Base-by-base conservation (phyloP, 2,888 invertebrate species). In the Scrobipalpa atriplicella region DNA sequence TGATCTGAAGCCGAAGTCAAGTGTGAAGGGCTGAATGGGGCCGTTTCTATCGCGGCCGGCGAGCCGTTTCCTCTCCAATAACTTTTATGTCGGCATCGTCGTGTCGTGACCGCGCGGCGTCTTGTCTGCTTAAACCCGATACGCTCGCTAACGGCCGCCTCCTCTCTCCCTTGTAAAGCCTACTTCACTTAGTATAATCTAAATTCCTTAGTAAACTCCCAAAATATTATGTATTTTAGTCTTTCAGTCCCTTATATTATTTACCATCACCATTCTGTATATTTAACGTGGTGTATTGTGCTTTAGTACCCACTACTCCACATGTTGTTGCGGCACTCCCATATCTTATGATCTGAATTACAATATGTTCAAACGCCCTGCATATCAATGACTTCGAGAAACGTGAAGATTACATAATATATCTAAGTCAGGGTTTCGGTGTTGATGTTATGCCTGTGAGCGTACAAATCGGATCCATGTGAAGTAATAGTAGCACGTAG, bases 11-110 rank as follows among this genome's bases (percentile, higher is more conserved):
- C 66, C 71, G 69, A 74, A 77, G 72, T 77, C 75, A 72, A 77
- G 77, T 75, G 77, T 74, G 72, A 78, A 73, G 72, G 72, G 68
- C 68, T 72, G 73, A 70, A 74, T 70, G 72, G 70, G 69, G 69
- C 60, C 72, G 73, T 71, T 71, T 70, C 72, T 72, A 74, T 74
- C 72, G 70, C 69, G 67, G 69, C 68, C 38, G 68, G 67, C 71
- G 70, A 72, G 69, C 68, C 69, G 68, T 66, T 68, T 68, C 68
- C 65, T 68, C 73, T 73, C 69, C 73, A 71, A 71, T 73, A 74
- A 77, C 73, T 80, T 77, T 77, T 75, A 73, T 71, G 72, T 70
- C 70, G 70, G 68, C 69, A 68, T 72, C 69, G 69, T 72, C 71
- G 66, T 67, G 68, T 71, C 65, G 64, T 58, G 39, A 7, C 13